Conservation (phyloP, 1,140 invertebrate genomes). For the Drosophila hydei region DNA sequence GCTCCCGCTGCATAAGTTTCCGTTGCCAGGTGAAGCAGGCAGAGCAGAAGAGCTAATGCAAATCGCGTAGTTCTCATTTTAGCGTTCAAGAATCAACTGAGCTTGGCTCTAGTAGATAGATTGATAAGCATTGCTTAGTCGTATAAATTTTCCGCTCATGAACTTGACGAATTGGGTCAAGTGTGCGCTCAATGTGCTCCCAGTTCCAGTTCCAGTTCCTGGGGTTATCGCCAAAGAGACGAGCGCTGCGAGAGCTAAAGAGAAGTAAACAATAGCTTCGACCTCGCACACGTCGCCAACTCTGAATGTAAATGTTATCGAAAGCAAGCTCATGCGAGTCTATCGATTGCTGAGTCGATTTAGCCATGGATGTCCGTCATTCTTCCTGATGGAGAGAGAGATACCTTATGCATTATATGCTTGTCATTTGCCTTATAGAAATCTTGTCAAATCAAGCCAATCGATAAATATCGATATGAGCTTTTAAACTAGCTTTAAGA, state of each 20-base stretch:
- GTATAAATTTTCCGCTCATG: slow-evolving; percentile 46
- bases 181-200: slow-evolving; percentile 40
- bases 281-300: slow-evolving; percentile 21
- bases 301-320: no score
- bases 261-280: slow-evolving; percentile 66
- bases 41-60: slow-evolving; percentile 16
- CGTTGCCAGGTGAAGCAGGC: neutral
- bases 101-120: neutral
- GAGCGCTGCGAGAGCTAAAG: slow-evolving; percentile 5
- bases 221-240: slow-evolving; percentile 50
- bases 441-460: no score
- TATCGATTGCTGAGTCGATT: no score
- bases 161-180: slow-evolving; percentile 72
- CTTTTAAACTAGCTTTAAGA: no score
- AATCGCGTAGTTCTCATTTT: slow-evolving; percentile 58
- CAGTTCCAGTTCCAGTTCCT: slow-evolving; percentile 16
- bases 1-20: neutral
- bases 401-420: no score
- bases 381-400: no score
- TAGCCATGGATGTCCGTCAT: no score
- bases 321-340: no score
- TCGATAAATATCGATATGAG: no score
- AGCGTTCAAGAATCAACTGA: slow-evolving; percentile 60
- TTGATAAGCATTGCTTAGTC: slow-evolving; percentile 32
- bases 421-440: no score